phyloP scores from a whole-genome alignment of 2,113 vertebrate species.

The Dryoscopus gambensis region DNA sequence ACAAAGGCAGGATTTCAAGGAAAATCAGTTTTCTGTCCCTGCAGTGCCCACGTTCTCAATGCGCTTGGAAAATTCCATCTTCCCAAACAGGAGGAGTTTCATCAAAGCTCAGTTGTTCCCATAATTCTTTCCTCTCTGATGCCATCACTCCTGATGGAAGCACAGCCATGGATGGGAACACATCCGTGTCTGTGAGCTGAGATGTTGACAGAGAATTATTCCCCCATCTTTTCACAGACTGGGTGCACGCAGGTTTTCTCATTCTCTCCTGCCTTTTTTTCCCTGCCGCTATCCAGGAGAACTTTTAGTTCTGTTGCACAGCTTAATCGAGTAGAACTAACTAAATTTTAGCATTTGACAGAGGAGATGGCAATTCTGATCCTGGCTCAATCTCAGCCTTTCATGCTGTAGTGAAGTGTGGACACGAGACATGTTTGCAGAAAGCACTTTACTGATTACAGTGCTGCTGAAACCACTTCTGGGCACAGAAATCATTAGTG shows the following conservation, averaged over 20 bases:
- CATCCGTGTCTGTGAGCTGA: neutral
- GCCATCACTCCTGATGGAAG: neutral
- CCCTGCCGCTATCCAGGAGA: neutral
- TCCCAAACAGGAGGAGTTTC: neutral
- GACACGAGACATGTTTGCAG: constrained; percentile 19
- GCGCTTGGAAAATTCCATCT: neutral
- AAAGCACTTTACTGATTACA: constrained; percentile 5
- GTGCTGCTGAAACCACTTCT: neutral
- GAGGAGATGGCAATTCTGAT: constrained; percentile 52
- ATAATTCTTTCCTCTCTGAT: neutral
- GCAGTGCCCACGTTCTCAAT: neutral
- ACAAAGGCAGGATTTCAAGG: neutral
- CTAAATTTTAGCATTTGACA: constrained; percentile 51
- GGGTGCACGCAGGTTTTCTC: constrained; percentile 21
- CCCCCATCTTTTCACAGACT: neutral
- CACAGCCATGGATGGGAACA: neutral
- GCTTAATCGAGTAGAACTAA: constrained; percentile 59
- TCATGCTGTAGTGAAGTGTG: constrained; percentile 1
- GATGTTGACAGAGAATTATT: constrained; percentile 36
- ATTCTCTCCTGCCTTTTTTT: neutral
- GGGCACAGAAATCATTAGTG: neutral
- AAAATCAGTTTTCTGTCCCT: neutral
- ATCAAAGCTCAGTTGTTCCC: neutral
- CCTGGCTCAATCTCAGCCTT: constrained; percentile 38
- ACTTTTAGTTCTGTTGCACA: constrained; percentile 45